Percentiles rank a stretch among this genome's conserved stretches.
Evolutionary conservation across 2,113 vertebrate species (phyloP).

Genomic region (Siniperca knerii): DNA sequence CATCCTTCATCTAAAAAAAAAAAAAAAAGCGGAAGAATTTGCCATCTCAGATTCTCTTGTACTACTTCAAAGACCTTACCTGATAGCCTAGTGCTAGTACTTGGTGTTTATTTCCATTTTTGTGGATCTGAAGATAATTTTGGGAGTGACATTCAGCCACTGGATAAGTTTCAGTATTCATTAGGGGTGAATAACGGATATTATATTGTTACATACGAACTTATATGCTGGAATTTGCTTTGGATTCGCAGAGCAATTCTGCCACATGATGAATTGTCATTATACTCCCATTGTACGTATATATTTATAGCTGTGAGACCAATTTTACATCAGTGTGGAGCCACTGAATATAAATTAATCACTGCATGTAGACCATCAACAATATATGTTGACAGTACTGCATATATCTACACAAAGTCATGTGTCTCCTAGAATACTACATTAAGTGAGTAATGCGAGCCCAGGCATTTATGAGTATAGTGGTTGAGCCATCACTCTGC

Average conservation of each 20-base stretch:
- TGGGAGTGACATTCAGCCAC: neutral
- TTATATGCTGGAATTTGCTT: neutral
- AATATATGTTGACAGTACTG: neutral
- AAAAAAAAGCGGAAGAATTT: neutral
- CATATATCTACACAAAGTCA: slow-evolving; percentile 11
- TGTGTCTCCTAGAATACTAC: neutral
- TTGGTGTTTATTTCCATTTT: neutral
- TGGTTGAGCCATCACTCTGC: neutral
- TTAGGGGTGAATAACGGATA: slow-evolving; percentile 10
- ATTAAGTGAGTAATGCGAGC: neutral
- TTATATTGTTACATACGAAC: neutral
- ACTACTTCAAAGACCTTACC: neutral
- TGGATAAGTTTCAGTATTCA: neutral
- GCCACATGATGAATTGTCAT: slow-evolving; percentile 18
- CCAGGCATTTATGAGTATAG: neutral
- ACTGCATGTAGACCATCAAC: slow-evolving; percentile 15
- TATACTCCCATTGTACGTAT: slow-evolving; percentile 8
- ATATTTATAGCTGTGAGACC: neutral
- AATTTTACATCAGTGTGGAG: slow-evolving; percentile 16
- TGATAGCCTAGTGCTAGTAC: neutral
- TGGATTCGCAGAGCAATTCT: neutral
- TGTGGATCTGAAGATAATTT: slow-evolving; percentile 7
- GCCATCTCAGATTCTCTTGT: neutral
- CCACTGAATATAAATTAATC: slow-evolving; percentile 27
- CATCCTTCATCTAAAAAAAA: neutral